Conservation (phyloP, 2,113 vertebrate genomes). For the Trogon melanurus region DNA sequence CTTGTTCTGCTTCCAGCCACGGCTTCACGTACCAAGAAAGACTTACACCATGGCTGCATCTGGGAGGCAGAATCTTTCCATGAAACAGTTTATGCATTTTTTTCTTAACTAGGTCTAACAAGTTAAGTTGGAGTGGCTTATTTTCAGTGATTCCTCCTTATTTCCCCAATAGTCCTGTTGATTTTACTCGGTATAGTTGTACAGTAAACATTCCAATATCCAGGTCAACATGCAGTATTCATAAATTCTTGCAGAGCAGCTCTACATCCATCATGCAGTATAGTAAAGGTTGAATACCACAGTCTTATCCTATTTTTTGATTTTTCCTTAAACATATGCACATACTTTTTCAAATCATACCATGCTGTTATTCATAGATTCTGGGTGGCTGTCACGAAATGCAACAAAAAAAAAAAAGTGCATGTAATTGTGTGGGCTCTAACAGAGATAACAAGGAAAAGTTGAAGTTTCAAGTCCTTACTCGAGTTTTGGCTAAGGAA, state of each 20-base stretch:
- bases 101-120: not conserved
- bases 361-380: not conserved
- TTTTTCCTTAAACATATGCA: slow-evolving; percentile 38
- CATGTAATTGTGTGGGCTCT: not conserved
- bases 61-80: not conserved
- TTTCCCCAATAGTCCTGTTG: slow-evolving; percentile 1
- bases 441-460: not conserved
- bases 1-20: not conserved
- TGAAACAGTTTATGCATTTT: not conserved
- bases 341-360: not conserved
- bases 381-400: slow-evolving; percentile 5
- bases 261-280: slow-evolving; percentile 42
- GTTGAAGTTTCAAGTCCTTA: not conserved
- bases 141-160: not conserved
- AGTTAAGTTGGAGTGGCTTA: not conserved
- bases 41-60: not conserved
- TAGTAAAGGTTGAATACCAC: slow-evolving; percentile 4
- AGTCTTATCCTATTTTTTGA: slow-evolving; percentile 33
- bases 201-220: slow-evolving; percentile 54
- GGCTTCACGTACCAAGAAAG: not conserved
- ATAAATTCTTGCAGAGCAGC: slow-evolving; percentile 43
- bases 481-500: not conserved
- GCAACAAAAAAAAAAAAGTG: not conserved
- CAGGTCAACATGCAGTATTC: slow-evolving; percentile 48
- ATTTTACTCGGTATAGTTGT: slow-evolving; percentile 23